Base-by-base conservation (phyloP, 2,113 vertebrate genomes). In the Chaetura pelagica region DNA sequence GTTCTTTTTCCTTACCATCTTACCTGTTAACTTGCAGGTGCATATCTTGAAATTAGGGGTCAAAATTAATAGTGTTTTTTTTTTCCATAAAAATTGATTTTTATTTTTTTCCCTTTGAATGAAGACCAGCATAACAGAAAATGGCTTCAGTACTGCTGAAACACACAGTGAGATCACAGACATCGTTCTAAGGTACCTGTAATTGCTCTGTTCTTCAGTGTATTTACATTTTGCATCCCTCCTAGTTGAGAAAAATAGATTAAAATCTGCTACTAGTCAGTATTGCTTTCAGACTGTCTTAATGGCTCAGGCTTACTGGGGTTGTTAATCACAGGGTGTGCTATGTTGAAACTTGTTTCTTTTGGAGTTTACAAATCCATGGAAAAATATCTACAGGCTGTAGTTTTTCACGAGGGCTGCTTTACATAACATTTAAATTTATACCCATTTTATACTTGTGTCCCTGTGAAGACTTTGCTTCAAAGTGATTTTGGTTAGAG, bases 151-250 rank as follows among this genome's bases (percentile, higher is more conserved):
- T 87, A 8, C 40, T 52, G 17, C 58, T 72, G 55, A 74, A 89
- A 74, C 57, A 54, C 54, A 23, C 20, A 24, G 69, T 23, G 57
- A 94, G 68, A 86, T 90, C 86, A 35, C 76, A 90, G 93, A 24
- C 69, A 30, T 58, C 4, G 6, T 86, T 93, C 76, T 35, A 59
- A 91, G 83, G 84, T 81, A 52, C 69, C 58, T 84, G 46, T 90
- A 89, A 92, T 76, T 94, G 83, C 62, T 89, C 48, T 77, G 30
- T 72, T 84, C 79, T 80, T 58, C 42, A 3, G 18, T 46, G 49
- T 90, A 61, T 83, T 95, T 90, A 89, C 81, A 67, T 92, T 96
- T 93, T 86, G 34, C 75, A 64, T 93, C 79, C 71, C 73, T 90
- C 92, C 73, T 86, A 82, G 40, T 1, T 93, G 90, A 79, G 92